Evolutionary conservation across 2,113 vertebrate genomes (phyloP), one percentile per base, ranked within the genome.

Genomic region (Entelurus aequoreus): DNA sequence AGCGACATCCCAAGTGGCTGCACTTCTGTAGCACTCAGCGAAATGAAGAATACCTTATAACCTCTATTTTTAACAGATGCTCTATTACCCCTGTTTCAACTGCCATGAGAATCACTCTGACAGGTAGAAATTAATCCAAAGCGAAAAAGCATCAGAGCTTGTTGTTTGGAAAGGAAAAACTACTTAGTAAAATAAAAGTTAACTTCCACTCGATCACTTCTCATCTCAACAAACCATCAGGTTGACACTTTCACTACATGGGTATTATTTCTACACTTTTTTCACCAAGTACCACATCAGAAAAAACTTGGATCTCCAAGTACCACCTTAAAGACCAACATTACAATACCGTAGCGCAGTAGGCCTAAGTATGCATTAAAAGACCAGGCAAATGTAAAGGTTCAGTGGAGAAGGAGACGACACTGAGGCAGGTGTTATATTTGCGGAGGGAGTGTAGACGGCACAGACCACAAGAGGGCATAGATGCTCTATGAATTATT

Each of bases 11-110:
- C 89, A 78, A 86, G 87, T 77, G 86, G 76, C 62, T 82, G 71
- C 72, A 48, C 58, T 86, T 90, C 76, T 87, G 82, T 74, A 72
- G 81, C 75, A 76, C 87, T 90, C 85, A 90, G 89, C 86, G 71
- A 81, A 88, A 87, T 80, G 69, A 82, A 73, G 82, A 82, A 76
- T 80, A 75, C 78, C 75, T 74, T 63, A 66, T 85, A 83, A 88
- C 84, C 86, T 88, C 86, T 86, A 87, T 90, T 89, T 87, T 88
- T 85, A 83, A 86, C 79, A 71, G 77, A 83, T 63, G 72, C 80
- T 82, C 65, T 65, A 68, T 81, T 78, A 73, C 64, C 61, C 55
- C 62, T 19, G 58, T 66, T 66, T 72, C 50, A 53, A 15, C 28
- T 69, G 48, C 59, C 54, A 49, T 53, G 57, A 74, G 71, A 69